Percentiles rank a stretch among this genome's conserved stretches.
Conservation (phyloP, 1,140 invertebrate species). For the Stegodyphus dumicola region DNA sequence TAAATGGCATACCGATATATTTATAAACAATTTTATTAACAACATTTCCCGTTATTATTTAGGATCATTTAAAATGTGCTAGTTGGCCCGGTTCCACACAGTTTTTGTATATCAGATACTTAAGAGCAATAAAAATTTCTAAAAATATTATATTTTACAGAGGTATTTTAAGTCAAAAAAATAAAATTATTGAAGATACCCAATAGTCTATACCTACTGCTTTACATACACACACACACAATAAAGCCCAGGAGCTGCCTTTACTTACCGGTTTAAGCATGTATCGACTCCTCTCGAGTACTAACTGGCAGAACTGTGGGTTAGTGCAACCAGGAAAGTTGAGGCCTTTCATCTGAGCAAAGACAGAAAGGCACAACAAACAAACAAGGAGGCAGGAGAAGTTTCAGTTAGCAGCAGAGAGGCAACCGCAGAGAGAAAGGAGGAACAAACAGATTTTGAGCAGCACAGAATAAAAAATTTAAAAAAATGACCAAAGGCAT, state of each 20-base stretch:
- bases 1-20: too few relatives aligned
- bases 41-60: too few relatives aligned
- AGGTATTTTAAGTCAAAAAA: neutral
- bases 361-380: slow-evolving; percentile 33
- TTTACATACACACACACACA: neutral
- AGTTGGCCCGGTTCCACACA: too few relatives aligned
- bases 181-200: neutral
- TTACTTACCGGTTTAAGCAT: slow-evolving; percentile 93
- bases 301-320: slow-evolving; percentile 91
- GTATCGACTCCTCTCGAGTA: slow-evolving; percentile 92
- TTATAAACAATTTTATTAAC: too few relatives aligned
- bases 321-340: slow-evolving; percentile 93
- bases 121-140: too few relatives aligned
- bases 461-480: neutral
- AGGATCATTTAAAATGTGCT: too few relatives aligned
- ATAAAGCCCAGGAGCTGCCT: neutral
- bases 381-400: slow-evolving; percentile 5
- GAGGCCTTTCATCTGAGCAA: slow-evolving; percentile 61
- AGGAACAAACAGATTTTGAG: slow-evolving; percentile 20
- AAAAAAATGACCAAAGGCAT: neutral
- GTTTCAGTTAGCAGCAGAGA: slow-evolving; percentile 44
- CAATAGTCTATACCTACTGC: neutral
- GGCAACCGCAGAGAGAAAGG: slow-evolving; percentile 16
- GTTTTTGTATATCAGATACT: too few relatives aligned
- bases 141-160: too few relatives aligned